Percentiles rank a stretch among this genome's conserved stretches.
Evolutionary conservation across 2,797 vertebrate species (phyloP).

Genomic region (Coccyzus lansbergi): DNA sequence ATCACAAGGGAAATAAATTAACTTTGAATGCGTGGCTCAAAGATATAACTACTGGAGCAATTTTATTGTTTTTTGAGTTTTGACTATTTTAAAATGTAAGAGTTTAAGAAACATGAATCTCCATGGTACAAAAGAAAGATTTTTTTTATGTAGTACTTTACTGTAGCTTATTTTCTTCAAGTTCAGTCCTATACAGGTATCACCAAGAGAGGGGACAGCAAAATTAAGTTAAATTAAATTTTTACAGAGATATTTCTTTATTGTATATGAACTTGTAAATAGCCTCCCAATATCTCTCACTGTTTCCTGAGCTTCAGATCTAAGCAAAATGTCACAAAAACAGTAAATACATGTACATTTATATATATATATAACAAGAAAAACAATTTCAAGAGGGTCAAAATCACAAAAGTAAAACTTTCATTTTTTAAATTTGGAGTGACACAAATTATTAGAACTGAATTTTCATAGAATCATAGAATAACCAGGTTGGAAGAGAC

Average conservation of each 20-base stretch:
- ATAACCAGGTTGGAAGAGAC: too few relatives aligned
- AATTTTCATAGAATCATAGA: too few relatives aligned
- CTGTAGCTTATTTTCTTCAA: neutral
- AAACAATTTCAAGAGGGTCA: neutral
- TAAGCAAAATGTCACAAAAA: neutral
- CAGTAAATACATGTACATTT: neutral
- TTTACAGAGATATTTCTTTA: neutral
- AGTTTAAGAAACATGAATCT: neutral
- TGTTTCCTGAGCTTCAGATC: neutral
- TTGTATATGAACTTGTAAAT: neutral
- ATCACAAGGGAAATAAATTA: neutral
- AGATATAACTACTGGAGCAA: neutral
- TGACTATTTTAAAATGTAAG: neutral
- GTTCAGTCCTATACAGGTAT: neutral
- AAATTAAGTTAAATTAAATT: neutral
- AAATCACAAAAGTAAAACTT: neutral
- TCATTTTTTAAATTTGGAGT: neutral
- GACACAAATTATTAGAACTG: neutral
- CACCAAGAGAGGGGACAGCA: neutral
- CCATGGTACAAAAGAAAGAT: neutral
- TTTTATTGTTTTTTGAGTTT: neutral
- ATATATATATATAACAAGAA: neutral
- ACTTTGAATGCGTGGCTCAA: neutral
- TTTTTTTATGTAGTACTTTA: neutral
- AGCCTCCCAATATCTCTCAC: neutral